Evolutionary conservation across 1,140 invertebrate species (phyloP), one percentile per base, ranked within the genome.

Genomic region (Campoletis sonorensis): DNA sequence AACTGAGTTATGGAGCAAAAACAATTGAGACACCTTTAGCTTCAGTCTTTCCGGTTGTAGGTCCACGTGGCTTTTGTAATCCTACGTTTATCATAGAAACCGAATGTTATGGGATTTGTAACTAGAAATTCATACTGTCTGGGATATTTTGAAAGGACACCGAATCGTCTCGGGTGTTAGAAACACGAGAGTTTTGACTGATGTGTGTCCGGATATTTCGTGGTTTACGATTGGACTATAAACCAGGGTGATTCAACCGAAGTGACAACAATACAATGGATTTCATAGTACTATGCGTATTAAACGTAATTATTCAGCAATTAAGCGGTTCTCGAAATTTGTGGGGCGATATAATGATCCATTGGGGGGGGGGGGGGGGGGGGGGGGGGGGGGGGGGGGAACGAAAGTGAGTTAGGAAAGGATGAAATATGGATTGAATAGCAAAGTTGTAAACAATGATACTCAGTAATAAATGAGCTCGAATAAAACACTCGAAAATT

Each of bases 231-330:
- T 1, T 0, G 1, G 10, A 3, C 18, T 7, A n/a, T 58, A 10
- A n/a, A 11, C 5, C 40, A 45, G 8, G 54, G 4, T n/a, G 21
- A 58, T 70, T 33, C 30, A 13, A 70, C 30, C 8, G 13, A 15
- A 33, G 27, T 70, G 67, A 70, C 27, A 70, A 70, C 11, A 37
- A 27, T 2, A 70, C 30, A 1, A 33, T 70, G 15, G 1, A 70
- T 30, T 21, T 70, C 61, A 13, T 64, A 64, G 27, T 33, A 18
- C 4, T n/a, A 18, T 18, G 3, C 13, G 11, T 70, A 70, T 70
- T 70, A 70, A 70, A 70, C 67, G 67, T 21, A 70, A 70, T 70
- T 70, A 70, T 70, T 70, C 67, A 70, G 67, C 67, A 21, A 70
- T 70, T 70, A 70, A 70, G 30, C 64, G 26, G 64, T 70, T 70